These are phyloP conservation scores for Hemibates koningsi DNA, from an alignment of 2,113 vertebrate species.

Conservation along the genomic window DNA sequence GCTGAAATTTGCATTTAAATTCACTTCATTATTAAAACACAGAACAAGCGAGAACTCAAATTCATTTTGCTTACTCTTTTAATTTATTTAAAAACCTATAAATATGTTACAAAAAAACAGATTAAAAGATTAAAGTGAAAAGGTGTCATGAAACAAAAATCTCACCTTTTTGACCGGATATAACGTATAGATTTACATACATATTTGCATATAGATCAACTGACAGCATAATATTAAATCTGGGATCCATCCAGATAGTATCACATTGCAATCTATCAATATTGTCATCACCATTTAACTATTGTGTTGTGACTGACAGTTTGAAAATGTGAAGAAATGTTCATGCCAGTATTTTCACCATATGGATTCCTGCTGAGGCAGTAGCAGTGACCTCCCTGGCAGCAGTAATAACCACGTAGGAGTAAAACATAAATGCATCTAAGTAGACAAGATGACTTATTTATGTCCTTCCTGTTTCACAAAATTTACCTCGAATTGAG, in stretches of 20 bases:
- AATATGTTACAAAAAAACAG: neutral
- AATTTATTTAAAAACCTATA: neutral
- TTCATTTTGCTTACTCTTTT: neutral
- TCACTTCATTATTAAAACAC: neutral
- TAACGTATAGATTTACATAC: neutral
- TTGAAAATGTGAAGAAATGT: neutral
- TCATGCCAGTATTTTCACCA: neutral
- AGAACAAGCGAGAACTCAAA: neutral
- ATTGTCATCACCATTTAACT: neutral
- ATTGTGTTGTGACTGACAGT: neutral
- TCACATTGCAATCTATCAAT: neutral
- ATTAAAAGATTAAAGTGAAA: neutral
- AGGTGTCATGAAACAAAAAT: neutral
- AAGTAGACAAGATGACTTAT: neutral
- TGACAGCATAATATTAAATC: neutral
- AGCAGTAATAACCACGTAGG: neutral
- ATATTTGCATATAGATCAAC: neutral
- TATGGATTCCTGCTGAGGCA: neutral
- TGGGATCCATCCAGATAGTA: neutral
- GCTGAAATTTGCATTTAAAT: neutral
- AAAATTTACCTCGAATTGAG: neutral
- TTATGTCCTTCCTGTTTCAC: neutral
- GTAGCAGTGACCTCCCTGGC: neutral
- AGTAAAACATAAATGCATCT: neutral
- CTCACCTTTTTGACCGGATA: fast-evolving